Evolutionary conservation across 1,140 invertebrate species (phyloP).

Genomic region (Melanaphis sacchari): DNA sequence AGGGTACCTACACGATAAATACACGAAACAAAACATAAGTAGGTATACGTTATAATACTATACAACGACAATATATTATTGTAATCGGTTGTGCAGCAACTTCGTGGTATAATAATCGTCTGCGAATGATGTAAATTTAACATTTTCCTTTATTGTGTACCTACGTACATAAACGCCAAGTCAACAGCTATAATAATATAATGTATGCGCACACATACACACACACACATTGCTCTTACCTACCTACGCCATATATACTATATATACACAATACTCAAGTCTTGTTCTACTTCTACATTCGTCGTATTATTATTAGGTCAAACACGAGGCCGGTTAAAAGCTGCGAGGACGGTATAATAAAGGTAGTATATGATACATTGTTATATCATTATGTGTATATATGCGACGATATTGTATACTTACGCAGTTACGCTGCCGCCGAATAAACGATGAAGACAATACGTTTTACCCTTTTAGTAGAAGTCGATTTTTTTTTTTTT

Average conservation of each 20-base stretch:
- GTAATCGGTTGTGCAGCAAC: neutral
- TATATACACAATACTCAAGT: neutral
- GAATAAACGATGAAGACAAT: slow-evolving; percentile 26
- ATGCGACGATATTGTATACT: neutral
- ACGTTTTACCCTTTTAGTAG: slow-evolving; percentile 15
- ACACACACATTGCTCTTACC: neutral
- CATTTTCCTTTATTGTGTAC: neutral
- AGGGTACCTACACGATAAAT: neutral
- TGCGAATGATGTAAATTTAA: slow-evolving; percentile 8
- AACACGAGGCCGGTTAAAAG: slow-evolving; percentile 26
- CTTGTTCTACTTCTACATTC: neutral
- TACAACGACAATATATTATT: neutral
- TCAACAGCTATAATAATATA: slow-evolving; percentile 17
- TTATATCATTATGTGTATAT: neutral
- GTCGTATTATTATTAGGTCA: slow-evolving; percentile 44
- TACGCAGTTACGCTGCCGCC: neutral
- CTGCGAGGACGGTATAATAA: neutral
- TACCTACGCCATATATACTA: neutral
- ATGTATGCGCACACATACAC: neutral
- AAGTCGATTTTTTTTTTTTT: slow-evolving; percentile 28
- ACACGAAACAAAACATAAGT: neutral
- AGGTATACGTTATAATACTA: neutral
- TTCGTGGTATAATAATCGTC: neutral
- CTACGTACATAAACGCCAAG: neutral
- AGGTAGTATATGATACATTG: neutral